A percentile compares a stretch with the other conserved stretches of the same genome.
Evolutionary conservation across 2,797 vertebrate genomes (phyloP).

Genomic region (Sebastolobus altivelis): DNA sequence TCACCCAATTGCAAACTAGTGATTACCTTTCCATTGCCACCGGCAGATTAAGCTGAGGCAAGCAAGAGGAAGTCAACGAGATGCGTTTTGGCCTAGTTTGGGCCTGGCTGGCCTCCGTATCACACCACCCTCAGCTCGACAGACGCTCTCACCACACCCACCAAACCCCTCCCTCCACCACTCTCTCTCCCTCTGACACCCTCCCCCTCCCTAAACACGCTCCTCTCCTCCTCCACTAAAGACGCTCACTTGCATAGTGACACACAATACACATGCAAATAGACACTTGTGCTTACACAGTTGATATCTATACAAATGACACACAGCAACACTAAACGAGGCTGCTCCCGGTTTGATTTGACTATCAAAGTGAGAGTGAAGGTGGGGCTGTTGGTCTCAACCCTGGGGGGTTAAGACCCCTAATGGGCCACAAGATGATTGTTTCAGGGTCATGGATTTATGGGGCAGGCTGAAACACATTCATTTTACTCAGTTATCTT

Average conservation of each 20-base stretch:
- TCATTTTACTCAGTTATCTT: not conserved
- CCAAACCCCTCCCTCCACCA: slow-evolving; percentile 59
- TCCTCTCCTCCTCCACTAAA: slow-evolving; percentile 55
- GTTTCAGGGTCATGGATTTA: not conserved
- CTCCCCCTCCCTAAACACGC: slow-evolving; percentile 46
- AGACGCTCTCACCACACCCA: slow-evolving; percentile 79
- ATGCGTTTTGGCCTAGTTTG: slow-evolving; percentile 79
- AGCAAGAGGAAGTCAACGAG: slow-evolving; percentile 72
- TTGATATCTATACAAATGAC: slow-evolving; percentile 35
- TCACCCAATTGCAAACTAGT: slow-evolving; percentile 76
- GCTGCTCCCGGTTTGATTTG: slow-evolving; percentile 48
- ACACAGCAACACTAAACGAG: not conserved
- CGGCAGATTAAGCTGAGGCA: slow-evolving; percentile 87
- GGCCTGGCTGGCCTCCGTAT: slow-evolving; percentile 87
- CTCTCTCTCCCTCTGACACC: slow-evolving; percentile 33
- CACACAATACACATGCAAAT: slow-evolving; percentile 49
- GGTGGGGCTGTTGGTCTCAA: not conserved
- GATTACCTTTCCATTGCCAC: slow-evolving; percentile 78
- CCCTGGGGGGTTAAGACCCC: not conserved
- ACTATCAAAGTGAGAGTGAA: slow-evolving; percentile 49
- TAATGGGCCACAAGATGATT: not conserved
- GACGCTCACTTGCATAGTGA: slow-evolving; percentile 24
- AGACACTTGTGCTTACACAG: not conserved
- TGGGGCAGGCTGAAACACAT: not conserved
- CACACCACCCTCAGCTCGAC: slow-evolving; percentile 88